Evolutionary conservation across 2,113 vertebrate species (phyloP).

Genomic region (Pitta sordida): DNA sequence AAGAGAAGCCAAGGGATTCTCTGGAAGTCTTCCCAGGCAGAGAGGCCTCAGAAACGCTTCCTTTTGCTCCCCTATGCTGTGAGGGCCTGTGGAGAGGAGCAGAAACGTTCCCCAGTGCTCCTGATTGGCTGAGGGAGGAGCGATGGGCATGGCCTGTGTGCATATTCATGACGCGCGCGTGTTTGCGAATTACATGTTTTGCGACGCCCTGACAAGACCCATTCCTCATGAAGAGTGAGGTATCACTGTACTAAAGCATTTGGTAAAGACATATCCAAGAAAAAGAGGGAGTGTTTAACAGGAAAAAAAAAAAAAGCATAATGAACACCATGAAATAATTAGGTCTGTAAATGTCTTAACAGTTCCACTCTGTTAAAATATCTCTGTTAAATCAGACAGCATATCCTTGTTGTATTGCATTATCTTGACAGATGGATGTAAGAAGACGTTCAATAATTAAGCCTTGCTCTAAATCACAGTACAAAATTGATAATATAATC

Average conservation of each 20-base stretch:
- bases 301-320: neutral
- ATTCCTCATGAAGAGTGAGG: no score
- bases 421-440: neutral
- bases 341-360: neutral
- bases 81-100: no score
- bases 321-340: neutral
- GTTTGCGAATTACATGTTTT: no score
- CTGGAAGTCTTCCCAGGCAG: no score
- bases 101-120: no score
- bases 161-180: no score
- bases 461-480: neutral
- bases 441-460: neutral
- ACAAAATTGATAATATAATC: neutral
- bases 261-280: neutral
- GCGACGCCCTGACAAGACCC: no score
- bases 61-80: no score
- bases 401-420: neutral
- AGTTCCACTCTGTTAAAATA: neutral
- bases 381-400: neutral
- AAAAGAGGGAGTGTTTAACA: neutral
- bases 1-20: no score
- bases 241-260: neutral
- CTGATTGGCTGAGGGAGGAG: no score
- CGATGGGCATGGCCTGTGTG: no score
- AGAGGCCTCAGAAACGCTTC: no score